phyloP scores from a whole-genome alignment of 2,888 invertebrate species.

The Drosophila prolongata region DNA sequence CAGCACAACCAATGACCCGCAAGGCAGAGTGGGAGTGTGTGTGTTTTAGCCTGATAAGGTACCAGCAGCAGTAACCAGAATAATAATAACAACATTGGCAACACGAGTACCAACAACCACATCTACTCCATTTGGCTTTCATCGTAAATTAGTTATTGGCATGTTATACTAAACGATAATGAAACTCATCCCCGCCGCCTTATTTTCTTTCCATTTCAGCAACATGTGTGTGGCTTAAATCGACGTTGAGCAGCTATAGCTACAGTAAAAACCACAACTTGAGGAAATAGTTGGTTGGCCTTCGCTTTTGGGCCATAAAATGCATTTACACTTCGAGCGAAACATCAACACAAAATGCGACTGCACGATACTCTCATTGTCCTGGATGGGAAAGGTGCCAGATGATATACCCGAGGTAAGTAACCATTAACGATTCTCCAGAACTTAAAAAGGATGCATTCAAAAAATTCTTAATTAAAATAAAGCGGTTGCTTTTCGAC shows the following conservation, averaged over 20 bases:
- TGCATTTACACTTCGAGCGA: constrained; percentile 98
- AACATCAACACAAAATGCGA: constrained; percentile 97
- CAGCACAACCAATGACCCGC: constrained; percentile 32
- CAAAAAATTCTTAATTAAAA: not conserved
- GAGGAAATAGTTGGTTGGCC: constrained; percentile 42
- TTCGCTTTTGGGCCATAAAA: constrained; percentile 82
- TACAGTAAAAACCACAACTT: constrained; percentile 9
- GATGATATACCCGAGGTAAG: constrained; percentile 96
- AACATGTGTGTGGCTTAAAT: constrained; percentile 67
- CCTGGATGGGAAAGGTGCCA: constrained; percentile 99
- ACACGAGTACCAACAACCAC: constrained; percentile 9
- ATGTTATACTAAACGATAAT: constrained; percentile 75
- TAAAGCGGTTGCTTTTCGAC: no score
- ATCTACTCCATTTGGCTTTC: constrained; percentile 56
- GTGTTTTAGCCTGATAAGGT: constrained; percentile 65
- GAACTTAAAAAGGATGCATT: not conserved
- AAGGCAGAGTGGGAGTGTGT: constrained; percentile 20
- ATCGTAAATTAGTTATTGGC: constrained; percentile 79
- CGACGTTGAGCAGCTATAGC: constrained; percentile 24
- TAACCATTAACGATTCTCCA: constrained; percentile 42
- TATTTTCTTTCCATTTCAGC: constrained; percentile 40
- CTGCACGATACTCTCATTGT: constrained; percentile 96
- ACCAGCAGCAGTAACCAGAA: constrained; percentile 31
- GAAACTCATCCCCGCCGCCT: constrained; percentile 32
- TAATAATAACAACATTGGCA: constrained; percentile 51